Base-by-base conservation (phyloP, 2,113 vertebrate species). In the Glareola pratincola region DNA sequence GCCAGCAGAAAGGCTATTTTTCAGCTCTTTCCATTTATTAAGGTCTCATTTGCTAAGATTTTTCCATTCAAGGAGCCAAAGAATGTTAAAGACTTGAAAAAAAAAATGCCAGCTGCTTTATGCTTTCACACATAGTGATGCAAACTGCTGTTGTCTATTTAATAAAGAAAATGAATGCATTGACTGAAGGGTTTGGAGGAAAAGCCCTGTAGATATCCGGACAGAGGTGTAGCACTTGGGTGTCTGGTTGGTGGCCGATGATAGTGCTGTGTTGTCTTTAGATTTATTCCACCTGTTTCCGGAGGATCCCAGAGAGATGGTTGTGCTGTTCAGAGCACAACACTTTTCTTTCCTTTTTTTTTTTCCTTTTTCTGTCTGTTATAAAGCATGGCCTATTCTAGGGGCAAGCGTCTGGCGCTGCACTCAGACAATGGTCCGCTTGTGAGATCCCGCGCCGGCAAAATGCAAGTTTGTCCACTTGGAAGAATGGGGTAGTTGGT, bases 51-150 rank as follows among this genome's bases (percentile, higher is more conserved):
- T 95, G 90, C 78, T 92, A 57, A 45, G 92, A 83, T 96, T 94
- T 97, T 97, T 94, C 97, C 97, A 51, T 73, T n/a, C 4, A 2
- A 79, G 47, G 53, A 94, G 94, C 97, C 96, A 96, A 91, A 95
- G 81, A 94, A 93, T 71, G 95, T 91, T 91, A 82, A 94, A 95
- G 91, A 57, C 87, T 87, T 23, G 60, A 53, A 57, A 36, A 39
- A 74, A 62, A 73, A 63, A 69, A 22, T 64, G 90, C 71, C 63
- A 64, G 57, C 81, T 87, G 89, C 86, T 85, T 91, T 90, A n/a
- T 15, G 34, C 84, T 91, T 87, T 91, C 29, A 66, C 57, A 45
- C n/a, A 4, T 5, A 36, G 80, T 8, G 76, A 71, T 93, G 85
- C 73, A 81, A 54, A 71, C 51, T 19, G 2, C 48, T 36, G 81